Percentiles rank a stretch among this genome's conserved stretches.
Conservation (phyloP, 2,113 vertebrate genomes). For the Terrapene triunguis region DNA sequence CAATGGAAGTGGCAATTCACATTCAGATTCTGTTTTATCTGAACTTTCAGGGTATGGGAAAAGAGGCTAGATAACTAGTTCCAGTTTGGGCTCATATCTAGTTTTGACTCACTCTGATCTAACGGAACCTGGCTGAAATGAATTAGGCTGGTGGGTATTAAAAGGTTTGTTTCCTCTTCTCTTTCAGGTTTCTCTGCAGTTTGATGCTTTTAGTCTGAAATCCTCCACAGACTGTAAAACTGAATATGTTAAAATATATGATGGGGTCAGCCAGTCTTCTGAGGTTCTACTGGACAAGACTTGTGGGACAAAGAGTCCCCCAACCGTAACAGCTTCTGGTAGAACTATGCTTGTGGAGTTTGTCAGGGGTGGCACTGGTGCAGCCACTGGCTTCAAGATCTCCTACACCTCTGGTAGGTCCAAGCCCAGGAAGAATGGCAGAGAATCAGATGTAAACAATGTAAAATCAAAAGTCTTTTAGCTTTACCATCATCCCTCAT, state of each 20-base stretch:
- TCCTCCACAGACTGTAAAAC: conserved; percentile 46
- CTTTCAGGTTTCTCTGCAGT: conserved; percentile 58
- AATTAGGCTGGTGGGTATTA: not conserved
- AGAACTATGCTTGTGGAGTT: conserved; percentile 65
- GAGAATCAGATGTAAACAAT: not conserved
- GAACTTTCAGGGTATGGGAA: conserved; percentile 1
- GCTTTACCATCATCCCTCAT: not conserved
- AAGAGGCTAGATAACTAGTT: not conserved
- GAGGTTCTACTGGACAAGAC: conserved; percentile 68
- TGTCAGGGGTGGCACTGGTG: conserved; percentile 26
- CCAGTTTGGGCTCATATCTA: fast-evolving
- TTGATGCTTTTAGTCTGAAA: conserved; percentile 59
- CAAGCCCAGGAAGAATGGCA: not conserved
- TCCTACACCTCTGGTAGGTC: conserved; percentile 62
- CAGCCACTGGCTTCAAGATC: conserved; percentile 68
- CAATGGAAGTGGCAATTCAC: not conserved
- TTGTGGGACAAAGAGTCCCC: conserved; percentile 55
- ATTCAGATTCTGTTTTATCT: not conserved
- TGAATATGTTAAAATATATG: conserved; percentile 72
- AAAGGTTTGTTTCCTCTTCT: not conserved
- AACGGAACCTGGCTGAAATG: not conserved
- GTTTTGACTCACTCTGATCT: not conserved
- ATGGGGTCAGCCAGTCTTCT: conserved; percentile 67
- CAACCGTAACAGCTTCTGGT: conserved; percentile 11
- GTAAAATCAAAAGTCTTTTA: not conserved